These are phyloP conservation scores for Catajapyx aquilonaris DNA, from an alignment of 1,140 invertebrate species.

Conservation along the genomic window DNA sequence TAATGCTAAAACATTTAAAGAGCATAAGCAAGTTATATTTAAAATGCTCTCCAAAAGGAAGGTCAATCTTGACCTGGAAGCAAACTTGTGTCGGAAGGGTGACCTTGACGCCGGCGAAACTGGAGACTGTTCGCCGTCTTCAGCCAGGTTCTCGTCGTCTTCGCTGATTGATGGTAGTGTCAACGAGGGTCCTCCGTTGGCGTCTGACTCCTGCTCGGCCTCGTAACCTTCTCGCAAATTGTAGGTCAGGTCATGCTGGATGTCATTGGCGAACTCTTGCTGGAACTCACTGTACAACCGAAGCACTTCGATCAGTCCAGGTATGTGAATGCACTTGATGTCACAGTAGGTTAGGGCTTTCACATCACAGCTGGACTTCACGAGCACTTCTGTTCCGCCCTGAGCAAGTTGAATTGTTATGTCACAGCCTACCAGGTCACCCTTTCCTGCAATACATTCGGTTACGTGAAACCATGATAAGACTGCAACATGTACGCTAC, in stretches of 20 bases:
- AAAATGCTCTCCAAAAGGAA: too few relatives aligned
- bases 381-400: conserved; percentile 41
- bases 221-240: conserved; percentile 86
- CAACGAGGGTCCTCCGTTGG: conserved; percentile 53
- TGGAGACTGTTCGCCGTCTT: conserved; percentile 38
- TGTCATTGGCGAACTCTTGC: conserved; percentile 76
- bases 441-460: conserved; percentile 63
- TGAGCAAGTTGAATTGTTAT: conserved; percentile 30
- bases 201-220: conserved; percentile 58
- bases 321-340: conserved; percentile 81
- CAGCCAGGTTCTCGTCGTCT: conserved; percentile 65
- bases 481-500: too few relatives aligned
- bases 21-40: too few relatives aligned
- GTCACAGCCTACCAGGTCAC: conserved; percentile 87
- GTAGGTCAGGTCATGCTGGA: conserved; percentile 86
- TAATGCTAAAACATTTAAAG: too few relatives aligned
- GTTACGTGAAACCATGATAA: too few relatives aligned
- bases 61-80: too few relatives aligned
- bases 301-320: conserved; percentile 71
- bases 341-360: conserved; percentile 89
- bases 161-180: conserved; percentile 73
- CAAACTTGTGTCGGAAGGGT: too few relatives aligned
- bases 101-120: not conserved
- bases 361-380: conserved; percentile 85
- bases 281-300: conserved; percentile 84